Conservation (phyloP, 2,797 vertebrate genomes). For the Pseudochromis fuscus region DNA sequence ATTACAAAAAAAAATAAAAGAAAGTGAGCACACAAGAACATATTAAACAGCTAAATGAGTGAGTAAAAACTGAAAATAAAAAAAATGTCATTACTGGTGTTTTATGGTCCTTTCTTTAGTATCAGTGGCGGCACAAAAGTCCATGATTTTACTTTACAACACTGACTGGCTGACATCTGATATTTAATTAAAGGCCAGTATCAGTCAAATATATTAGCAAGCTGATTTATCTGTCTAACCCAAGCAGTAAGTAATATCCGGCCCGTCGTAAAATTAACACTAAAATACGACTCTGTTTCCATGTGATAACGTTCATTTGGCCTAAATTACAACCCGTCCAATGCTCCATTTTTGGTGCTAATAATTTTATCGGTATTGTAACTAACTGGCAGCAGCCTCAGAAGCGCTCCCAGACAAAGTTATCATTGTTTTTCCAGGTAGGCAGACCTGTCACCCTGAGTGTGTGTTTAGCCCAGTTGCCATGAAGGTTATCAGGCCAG, state of each 20-base stretch:
- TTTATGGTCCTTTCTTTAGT: slow-evolving; percentile 39
- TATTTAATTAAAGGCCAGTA: slow-evolving; percentile 67
- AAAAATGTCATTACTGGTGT: slow-evolving; percentile 33
- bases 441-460: slow-evolving; percentile 61
- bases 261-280: slow-evolving; percentile 39
- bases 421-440: slow-evolving; percentile 77
- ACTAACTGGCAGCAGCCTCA: slow-evolving; percentile 43
- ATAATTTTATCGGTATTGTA: slow-evolving; percentile 42
- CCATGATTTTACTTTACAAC: slow-evolving; percentile 46
- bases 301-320: slow-evolving; percentile 45
- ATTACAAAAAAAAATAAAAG: slow-evolving; percentile 3
- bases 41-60: slow-evolving; percentile 23
- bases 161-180: slow-evolving; percentile 49
- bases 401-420: slow-evolving; percentile 47
- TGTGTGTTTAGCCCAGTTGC: slow-evolving; percentile 73
- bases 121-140: slow-evolving; percentile 16
- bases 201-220: slow-evolving; percentile 48
- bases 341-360: slow-evolving; percentile 39
- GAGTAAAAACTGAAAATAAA: slow-evolving; percentile 27
- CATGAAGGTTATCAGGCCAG: slow-evolving; percentile 83
- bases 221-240: slow-evolving; percentile 50
- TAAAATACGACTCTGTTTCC: slow-evolving; percentile 46
- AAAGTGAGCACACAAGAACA: neutral
- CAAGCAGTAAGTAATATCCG: slow-evolving; percentile 45
- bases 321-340: slow-evolving; percentile 44